Evolutionary conservation across 2,888 invertebrate genomes (phyloP), one percentile per base, ranked within the genome.

Genomic region (Cryptus armator): DNA sequence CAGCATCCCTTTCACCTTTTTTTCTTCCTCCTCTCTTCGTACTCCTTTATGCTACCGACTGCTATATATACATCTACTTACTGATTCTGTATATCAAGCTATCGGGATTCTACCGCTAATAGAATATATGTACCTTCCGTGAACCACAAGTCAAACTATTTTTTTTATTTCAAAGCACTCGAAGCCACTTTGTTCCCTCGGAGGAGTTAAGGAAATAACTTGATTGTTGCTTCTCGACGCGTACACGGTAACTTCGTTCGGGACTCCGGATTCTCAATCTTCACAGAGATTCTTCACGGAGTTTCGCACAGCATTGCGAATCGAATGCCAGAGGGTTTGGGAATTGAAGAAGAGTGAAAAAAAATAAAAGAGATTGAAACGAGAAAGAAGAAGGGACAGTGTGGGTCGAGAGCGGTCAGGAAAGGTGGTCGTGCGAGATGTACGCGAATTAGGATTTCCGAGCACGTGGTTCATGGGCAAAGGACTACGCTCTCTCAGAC

Each of bases 361-460:
- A 75, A 71, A n/a, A 51, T 44, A 80, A 79, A 68, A 81, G 72
- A 81, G 37, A 59, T 43, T 6, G 32, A 46, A 76, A 78, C 59
- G 70, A 59, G 79, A 81, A 76, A 53, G 66, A 44, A 64, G 71
- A 81, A 81, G 81, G 84, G 77, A 71, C 79, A 86, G 84, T 74
- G 85, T 44, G 62, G 59, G 70, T 64, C 43, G 67, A 67, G 66
- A 84, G 85, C 81, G 86, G 83, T 86, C 86, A 85, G 86, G 64
- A 71, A 85, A 85, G 86, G 85, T 74, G 85, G 79, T 84, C 87
- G 88, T 90, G 89, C 88, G 88, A 83, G 88, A 86, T 87, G 88
- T 86, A 89, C 89, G 89, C 88, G 89, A 89, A 91, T 91, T 91
- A 91, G 89, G 90, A 90, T 92, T 93, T 92, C 93, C 90, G 89